These are phyloP conservation scores for Adineta ricciae DNA, from an alignment of 2,888 invertebrate genomes.

Conservation along the genomic window DNA sequence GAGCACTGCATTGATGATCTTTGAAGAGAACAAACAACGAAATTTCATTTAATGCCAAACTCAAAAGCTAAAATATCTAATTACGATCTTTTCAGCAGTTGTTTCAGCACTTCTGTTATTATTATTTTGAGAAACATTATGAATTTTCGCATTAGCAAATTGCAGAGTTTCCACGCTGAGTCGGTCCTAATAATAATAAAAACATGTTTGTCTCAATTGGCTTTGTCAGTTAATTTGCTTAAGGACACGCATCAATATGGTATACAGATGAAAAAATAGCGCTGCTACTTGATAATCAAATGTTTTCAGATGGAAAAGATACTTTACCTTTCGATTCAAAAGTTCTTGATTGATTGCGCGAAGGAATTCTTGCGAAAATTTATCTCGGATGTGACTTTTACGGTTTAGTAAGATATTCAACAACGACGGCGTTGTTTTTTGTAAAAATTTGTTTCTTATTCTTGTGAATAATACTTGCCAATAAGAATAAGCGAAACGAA, in stretches of 20 bases:
- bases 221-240: constrained; percentile 5
- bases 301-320: background rate
- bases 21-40: background rate
- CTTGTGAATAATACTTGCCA: background rate
- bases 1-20: background rate
- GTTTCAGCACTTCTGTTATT: background rate
- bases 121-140: background rate
- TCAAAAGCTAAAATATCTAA: background rate
- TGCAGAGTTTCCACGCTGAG: constrained; percentile 15
- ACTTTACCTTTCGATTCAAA: background rate
- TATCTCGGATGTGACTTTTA: background rate
- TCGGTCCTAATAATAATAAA: background rate
- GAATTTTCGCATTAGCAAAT: constrained; percentile 15
- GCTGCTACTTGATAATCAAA: background rate
- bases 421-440: background rate
- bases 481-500: background rate
- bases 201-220: background rate
- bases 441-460: background rate
- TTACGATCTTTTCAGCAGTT: constrained; percentile 5
- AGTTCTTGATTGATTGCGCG: background rate
- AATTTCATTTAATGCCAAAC: no score
- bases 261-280: background rate
- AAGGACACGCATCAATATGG: background rate
- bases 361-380: background rate
- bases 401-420: background rate